Percentiles rank a stretch among this genome's conserved stretches.
phyloP scores from a whole-genome alignment of 2,888 invertebrate genomes.

The Panzeria rudis region DNA sequence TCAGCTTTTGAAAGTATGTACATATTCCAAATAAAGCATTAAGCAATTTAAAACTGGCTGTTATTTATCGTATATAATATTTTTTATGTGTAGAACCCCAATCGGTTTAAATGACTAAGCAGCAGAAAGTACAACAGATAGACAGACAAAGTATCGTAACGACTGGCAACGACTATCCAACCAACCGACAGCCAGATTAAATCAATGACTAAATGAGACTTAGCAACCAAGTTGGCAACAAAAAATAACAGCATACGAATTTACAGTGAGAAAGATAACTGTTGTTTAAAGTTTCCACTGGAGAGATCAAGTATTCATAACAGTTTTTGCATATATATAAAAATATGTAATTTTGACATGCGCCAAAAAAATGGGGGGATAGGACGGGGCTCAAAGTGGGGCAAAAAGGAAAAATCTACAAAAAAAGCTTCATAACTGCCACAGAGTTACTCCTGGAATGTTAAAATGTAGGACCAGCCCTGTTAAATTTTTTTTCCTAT shows the following conservation, averaged over 20 bases:
- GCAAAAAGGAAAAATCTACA: too few relatives aligned
- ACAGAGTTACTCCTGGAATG: too few relatives aligned
- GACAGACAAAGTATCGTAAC: background rate
- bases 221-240: slow-evolving; percentile 27
- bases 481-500: too few relatives aligned
- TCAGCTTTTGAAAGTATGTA: slow-evolving; percentile 57
- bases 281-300: background rate
- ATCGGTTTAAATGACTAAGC: slow-evolving; percentile 59
- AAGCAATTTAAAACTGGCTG: slow-evolving; percentile 57
- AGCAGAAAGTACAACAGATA: slow-evolving; percentile 22
- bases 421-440: too few relatives aligned
- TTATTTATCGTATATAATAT: slow-evolving; percentile 53
- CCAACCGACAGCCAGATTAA: slow-evolving; percentile 45
- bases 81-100: slow-evolving; percentile 57
- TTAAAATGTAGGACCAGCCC: too few relatives aligned
- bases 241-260: slow-evolving; percentile 6
- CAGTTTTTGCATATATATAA: too few relatives aligned
- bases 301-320: background rate
- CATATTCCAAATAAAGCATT: slow-evolving; percentile 56
- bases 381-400: too few relatives aligned
- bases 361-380: too few relatives aligned
- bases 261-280: slow-evolving; percentile 39
- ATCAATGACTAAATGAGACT: slow-evolving; percentile 42
- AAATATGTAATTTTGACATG: too few relatives aligned
- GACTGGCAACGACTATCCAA: background rate